phyloP scores from a whole-genome alignment of 2,797 vertebrate genomes.

The Rhynchotus rufescens region DNA sequence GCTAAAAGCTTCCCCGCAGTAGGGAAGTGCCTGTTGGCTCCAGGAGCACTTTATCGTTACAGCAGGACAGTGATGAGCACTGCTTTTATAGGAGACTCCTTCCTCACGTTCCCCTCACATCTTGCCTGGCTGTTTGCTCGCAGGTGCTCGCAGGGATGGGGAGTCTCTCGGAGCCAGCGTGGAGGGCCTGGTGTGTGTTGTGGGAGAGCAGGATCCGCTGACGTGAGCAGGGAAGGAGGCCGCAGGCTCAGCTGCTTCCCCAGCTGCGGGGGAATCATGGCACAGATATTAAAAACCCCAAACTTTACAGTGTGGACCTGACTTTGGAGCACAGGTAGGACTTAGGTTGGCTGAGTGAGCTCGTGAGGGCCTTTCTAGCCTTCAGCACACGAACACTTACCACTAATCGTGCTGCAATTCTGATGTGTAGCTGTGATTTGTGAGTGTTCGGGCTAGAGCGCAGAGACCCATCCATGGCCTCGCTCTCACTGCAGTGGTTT shows the following conservation, averaged over 20 bases:
- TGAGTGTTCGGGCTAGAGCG: fast-evolving
- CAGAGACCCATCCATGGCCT: fast-evolving
- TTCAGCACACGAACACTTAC: fast-evolving
- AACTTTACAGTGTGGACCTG: neutral
- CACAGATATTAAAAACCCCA: neutral
- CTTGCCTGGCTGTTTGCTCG: neutral
- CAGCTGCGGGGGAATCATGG: neutral
- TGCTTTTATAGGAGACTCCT: fast-evolving
- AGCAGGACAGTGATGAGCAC: fast-evolving
- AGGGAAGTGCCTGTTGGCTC: neutral
- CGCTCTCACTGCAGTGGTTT: fast-evolving
- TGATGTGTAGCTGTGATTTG: fast-evolving
- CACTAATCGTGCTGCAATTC: neutral
- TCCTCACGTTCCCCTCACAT: fast-evolving
- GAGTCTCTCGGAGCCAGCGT: neutral
- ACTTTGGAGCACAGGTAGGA: neutral
- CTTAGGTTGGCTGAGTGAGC: neutral
- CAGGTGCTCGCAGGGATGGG: neutral
- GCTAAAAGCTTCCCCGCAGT: too few species aligned
- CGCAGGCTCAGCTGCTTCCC: neutral
- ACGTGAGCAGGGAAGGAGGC: neutral
- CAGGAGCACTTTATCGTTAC: fast-evolving
- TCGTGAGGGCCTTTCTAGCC: neutral
- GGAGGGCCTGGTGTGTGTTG: neutral
- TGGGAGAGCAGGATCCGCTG: neutral